Evolutionary conservation across 2,113 vertebrate genomes (phyloP).

Genomic region (Dissostichus mawsoni): DNA sequence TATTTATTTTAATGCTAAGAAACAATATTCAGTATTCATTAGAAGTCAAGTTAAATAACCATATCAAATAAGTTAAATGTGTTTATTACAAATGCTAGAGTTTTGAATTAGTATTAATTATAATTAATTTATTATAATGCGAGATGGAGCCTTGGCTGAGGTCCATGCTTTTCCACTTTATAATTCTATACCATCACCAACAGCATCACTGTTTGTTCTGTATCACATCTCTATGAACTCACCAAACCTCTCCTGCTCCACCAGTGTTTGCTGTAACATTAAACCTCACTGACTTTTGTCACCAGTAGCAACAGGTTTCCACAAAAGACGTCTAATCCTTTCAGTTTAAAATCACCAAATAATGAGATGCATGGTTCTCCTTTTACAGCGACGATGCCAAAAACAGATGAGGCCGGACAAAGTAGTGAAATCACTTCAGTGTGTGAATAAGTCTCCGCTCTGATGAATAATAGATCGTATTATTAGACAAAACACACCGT

Average conservation of each 20-base stretch:
- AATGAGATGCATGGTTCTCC: neutral
- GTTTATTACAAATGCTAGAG: too few relatives aligned
- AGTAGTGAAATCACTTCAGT: neutral
- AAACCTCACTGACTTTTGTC: neutral
- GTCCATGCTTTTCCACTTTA: too few relatives aligned
- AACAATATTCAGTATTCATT: too few relatives aligned
- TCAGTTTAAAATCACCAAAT: neutral
- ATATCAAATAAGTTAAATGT: too few relatives aligned
- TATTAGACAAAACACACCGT: neutral
- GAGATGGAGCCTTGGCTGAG: too few relatives aligned
- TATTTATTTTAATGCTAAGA: too few relatives aligned
- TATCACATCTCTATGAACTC: neutral
- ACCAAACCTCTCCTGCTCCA: neutral
- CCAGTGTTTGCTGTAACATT: neutral
- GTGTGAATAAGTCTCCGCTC: neutral
- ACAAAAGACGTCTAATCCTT: neutral
- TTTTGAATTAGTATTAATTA: too few relatives aligned
- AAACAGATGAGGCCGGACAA: neutral
- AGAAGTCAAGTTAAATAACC: too few relatives aligned
- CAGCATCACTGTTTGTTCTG: neutral
- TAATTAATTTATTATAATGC: too few relatives aligned
- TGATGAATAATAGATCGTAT: slow-evolving; percentile 3
- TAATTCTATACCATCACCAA: neutral
- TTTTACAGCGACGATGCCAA: neutral
- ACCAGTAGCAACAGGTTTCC: neutral